Evolutionary conservation across 1,140 invertebrate species (phyloP).

Genomic region (Stenopsyche tienmushanensis): DNA sequence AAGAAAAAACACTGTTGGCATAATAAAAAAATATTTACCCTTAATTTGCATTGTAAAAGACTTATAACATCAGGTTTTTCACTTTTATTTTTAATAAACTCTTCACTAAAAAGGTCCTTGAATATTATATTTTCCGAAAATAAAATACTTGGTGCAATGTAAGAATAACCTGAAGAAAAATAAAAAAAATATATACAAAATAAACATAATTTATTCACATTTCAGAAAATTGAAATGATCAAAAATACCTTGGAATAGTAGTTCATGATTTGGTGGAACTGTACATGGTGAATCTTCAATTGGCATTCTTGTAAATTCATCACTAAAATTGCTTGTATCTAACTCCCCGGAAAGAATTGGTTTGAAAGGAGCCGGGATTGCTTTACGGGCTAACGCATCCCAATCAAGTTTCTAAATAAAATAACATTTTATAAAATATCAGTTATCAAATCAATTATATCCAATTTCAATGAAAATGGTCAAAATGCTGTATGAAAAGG

Average conservation of each 20-base stretch:
- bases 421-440: background rate
- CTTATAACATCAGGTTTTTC: conserved; percentile 51
- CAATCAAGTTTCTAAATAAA: conserved; percentile 66
- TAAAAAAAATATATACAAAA: conserved; percentile 24
- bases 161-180: conserved; percentile 82
- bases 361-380: conserved; percentile 78
- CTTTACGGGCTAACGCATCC: conserved; percentile 71
- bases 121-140: conserved; percentile 85
- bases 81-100: conserved; percentile 41
- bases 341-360: conserved; percentile 79
- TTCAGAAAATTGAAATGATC: background rate
- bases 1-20: too few relatives aligned
- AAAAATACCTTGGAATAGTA: conserved; percentile 75
- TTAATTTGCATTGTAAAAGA: conserved; percentile 37
- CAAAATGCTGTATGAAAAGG: background rate
- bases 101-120: conserved; percentile 62
- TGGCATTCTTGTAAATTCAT: conserved; percentile 91
- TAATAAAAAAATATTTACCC: conserved; percentile 9
- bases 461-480: background rate
- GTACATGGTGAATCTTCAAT: conserved; percentile 89
- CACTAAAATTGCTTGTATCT: conserved; percentile 94
- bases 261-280: conserved; percentile 80
- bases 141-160: conserved; percentile 89
- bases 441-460: conserved; percentile 1
- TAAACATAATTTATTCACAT: background rate